Percentiles rank a stretch among this genome's conserved stretches.
Evolutionary conservation across 2,797 vertebrate genomes (phyloP).

Genomic region (Pelobates cultripes): DNA sequence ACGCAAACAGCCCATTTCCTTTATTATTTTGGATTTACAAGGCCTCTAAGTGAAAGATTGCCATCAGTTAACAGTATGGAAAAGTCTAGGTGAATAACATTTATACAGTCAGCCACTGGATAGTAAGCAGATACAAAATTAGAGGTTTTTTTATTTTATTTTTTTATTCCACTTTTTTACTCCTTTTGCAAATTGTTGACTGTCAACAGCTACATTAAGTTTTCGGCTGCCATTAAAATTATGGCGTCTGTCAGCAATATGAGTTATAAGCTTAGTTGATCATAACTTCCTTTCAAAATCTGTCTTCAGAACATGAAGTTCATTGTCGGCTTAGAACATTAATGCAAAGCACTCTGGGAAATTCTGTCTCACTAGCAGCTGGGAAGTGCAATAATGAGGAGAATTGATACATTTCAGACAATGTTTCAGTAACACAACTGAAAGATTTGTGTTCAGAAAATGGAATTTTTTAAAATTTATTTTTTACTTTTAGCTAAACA

Average conservation of each 20-base stretch:
- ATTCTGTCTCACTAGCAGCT: conserved; percentile 2
- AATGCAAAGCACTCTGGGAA: conserved; percentile 44
- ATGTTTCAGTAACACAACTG: conserved; percentile 39
- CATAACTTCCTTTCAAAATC: conserved; percentile 57
- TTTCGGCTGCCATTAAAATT: conserved; percentile 67
- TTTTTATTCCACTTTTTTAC: conserved; percentile 34
- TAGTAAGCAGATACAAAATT: conserved; percentile 58
- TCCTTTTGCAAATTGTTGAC: conserved; percentile 57
- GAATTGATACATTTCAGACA: conserved; percentile 12
- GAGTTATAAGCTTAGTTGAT: conserved; percentile 71
- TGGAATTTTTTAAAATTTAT: background rate
- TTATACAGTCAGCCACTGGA: conserved; percentile 54
- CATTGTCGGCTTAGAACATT: conserved; percentile 55
- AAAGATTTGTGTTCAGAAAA: conserved; percentile 36
- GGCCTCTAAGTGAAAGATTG: conserved; percentile 30
- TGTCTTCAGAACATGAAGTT: conserved; percentile 52
- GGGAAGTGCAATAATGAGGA: conserved; percentile 22
- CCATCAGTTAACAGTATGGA: conserved; percentile 38
- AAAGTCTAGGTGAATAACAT: conserved; percentile 46
- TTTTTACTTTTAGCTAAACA: conserved; percentile 36
- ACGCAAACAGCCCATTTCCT: conserved; percentile 41
- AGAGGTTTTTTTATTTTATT: too few species aligned
- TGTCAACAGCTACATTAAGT: conserved; percentile 76
- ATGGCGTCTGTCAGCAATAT: conserved; percentile 76
- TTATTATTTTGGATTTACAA: conserved; percentile 44